Evolutionary conservation across 2,113 vertebrate genomes (phyloP).

Genomic region (Uropsilus gracilis): DNA sequence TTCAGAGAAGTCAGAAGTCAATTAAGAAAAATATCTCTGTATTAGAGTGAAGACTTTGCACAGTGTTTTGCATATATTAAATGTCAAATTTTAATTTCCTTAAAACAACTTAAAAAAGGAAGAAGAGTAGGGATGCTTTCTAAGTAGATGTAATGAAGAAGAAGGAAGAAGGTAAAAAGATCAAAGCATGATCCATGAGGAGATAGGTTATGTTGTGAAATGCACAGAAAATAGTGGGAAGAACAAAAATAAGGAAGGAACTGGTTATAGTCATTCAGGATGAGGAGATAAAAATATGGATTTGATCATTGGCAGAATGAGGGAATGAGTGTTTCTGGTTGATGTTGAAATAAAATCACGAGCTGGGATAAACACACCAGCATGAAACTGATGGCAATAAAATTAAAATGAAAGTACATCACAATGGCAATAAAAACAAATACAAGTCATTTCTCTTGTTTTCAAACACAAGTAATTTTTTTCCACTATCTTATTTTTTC

Average conservation of each 20-base stretch:
- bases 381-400: slow-evolving; percentile 22
- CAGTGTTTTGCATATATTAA: background rate
- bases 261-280: slow-evolving; percentile 6
- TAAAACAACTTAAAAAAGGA: slow-evolving; percentile 18
- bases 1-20: background rate
- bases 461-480: slow-evolving; percentile 57
- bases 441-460: slow-evolving; percentile 39
- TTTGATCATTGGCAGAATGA: slow-evolving; percentile 36
- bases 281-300: slow-evolving; percentile 53
- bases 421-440: slow-evolving; percentile 51
- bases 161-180: slow-evolving; percentile 33
- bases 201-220: background rate
- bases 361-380: slow-evolving; percentile 30
- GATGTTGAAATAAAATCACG: background rate
- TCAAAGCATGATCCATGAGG: background rate
- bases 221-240: slow-evolving; percentile 21
- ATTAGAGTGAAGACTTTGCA: slow-evolving; percentile 21
- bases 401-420: slow-evolving; percentile 57
- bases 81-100: background rate
- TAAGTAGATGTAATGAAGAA: slow-evolving; percentile 18
- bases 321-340: slow-evolving; percentile 39
- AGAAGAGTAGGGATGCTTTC: background rate
- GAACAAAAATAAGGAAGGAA: slow-evolving; percentile 19
- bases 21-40: background rate
- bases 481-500: slow-evolving; percentile 57